Conservation (phyloP, 2,888 invertebrate genomes). For the Acronicta psi region DNA sequence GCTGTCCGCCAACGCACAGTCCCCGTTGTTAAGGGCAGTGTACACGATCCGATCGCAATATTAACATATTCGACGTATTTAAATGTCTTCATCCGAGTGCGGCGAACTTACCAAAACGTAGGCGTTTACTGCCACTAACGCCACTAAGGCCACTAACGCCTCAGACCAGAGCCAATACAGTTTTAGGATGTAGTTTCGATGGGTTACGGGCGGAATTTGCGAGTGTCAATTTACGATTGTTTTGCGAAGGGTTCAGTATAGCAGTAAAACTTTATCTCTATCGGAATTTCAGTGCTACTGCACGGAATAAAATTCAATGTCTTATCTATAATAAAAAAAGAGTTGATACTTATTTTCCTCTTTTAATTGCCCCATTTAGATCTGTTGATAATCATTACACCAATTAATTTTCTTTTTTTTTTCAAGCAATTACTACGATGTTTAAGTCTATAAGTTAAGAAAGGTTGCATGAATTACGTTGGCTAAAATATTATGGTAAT, state of each 20-base stretch:
- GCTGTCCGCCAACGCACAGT: constrained; percentile 64
- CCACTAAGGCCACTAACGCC: constrained; percentile 48
- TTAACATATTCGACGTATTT: constrained; percentile 62
- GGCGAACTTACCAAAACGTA: constrained; percentile 58
- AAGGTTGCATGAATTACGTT: constrained; percentile 28
- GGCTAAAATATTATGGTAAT: constrained; percentile 33
- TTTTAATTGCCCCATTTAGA: constrained; percentile 39
- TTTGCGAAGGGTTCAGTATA: constrained; percentile 27
- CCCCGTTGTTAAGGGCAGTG: constrained; percentile 58
- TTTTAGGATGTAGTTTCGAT: constrained; percentile 50
- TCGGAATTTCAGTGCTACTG: constrained; percentile 26
- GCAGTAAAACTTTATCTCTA: constrained; percentile 34
- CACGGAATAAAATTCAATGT: constrained; percentile 22
- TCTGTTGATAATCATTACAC: constrained; percentile 40
- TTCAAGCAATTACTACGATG: constrained; percentile 21
- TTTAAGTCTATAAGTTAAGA: constrained; percentile 17
- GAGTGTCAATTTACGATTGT: constrained; percentile 30
- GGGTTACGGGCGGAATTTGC: constrained; percentile 38
- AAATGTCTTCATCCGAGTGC: constrained; percentile 64
- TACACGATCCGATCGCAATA: constrained; percentile 60
- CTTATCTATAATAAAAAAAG: constrained; percentile 22
- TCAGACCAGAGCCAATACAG: constrained; percentile 51
- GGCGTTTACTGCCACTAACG: constrained; percentile 52
- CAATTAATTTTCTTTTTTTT: constrained; percentile 25
- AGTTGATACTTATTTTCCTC: constrained; percentile 10